These are phyloP conservation scores for Camponotus fellah DNA, from an alignment of 2,888 invertebrate genomes.

Conservation along the genomic window DNA sequence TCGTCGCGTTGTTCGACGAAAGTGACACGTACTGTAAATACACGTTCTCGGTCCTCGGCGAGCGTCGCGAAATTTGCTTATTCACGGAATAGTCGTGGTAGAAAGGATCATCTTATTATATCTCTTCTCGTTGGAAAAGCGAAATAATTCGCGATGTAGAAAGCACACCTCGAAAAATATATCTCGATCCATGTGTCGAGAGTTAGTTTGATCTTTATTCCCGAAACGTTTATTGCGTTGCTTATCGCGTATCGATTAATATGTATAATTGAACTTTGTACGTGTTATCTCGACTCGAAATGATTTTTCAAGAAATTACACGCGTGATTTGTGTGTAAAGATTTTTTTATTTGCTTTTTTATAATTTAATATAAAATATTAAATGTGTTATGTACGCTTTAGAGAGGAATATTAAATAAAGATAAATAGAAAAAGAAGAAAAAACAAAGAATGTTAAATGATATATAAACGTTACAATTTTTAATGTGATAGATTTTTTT, in stretches of 20 bases:
- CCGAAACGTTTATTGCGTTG: neutral
- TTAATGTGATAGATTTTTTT: neutral
- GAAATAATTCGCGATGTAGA: constrained; percentile 9
- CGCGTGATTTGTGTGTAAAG: neutral
- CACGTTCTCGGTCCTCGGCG: constrained; percentile 68
- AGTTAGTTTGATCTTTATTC: constrained; percentile 1
- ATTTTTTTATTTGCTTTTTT: neutral
- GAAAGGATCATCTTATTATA: constrained; percentile 37
- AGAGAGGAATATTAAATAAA: no score
- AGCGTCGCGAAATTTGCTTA: constrained; percentile 63
- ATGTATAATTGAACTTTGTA: neutral
- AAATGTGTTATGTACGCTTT: neutral
- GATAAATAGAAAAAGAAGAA: no score
- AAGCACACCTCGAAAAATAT: constrained; percentile 25
- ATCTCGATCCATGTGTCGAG: neutral
- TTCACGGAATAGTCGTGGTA: constrained; percentile 53
- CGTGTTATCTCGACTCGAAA: neutral
- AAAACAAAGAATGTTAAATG: no score
- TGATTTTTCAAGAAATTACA: neutral
- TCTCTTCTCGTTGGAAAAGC: constrained; percentile 34
- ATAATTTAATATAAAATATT: neutral
- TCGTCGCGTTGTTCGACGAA: constrained; percentile 71
- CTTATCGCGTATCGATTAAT: constrained; percentile 12
- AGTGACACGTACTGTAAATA: constrained; percentile 69
- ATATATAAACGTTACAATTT: neutral